Base-by-base conservation (phyloP, 2,888 invertebrate species). In the Pollenia amentaria region DNA sequence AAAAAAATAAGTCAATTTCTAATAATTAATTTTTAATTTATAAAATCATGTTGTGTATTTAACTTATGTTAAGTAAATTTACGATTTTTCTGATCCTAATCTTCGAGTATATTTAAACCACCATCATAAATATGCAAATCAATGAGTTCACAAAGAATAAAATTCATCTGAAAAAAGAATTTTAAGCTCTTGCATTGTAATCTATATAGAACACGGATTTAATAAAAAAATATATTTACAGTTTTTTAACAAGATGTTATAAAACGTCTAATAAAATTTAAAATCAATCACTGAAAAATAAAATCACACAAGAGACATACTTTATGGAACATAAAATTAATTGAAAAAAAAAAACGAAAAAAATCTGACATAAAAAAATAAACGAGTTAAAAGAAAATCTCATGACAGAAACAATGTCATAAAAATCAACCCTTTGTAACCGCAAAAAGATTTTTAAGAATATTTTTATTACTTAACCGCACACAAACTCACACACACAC, bases 401-500 rank as follows among this genome's bases (percentile, higher is more conserved):
- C 29, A 16, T 51, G 16, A 64, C 7, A 67, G n/a, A 55, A 76
- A 84, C 72, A 78, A 73, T 84, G 67, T 65, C 70, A 77, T 76
- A 85, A 77, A 80, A 80, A 80, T 76, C 55, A 70, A 83, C 75
- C 86, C 79, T 72, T 77, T 55, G 38, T 48, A 84, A 73, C 80
- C 87, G 12, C 83, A 87, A 72, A 85, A 83, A 57, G 57, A 62
- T 79, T 79, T 75, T 48, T 64, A 21, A 29, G 79, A 76, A 79
- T 53, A 79, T 72, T 77, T 87, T 87, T 87, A 87, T 80, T 72
- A 80, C 83, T 83, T 72, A 80, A 80, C 83, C 86, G 18, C 79
- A 69, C 11, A 60, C 29, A 65, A 12, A 48, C 48, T 46, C 6
- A 40, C 1, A 48, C 7, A 60, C 1, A 53, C 4, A 46, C 6